Percentiles rank a stretch among this genome's conserved stretches.
Conservation (phyloP, 2,113 vertebrate species). For the Chrysemys picta region DNA sequence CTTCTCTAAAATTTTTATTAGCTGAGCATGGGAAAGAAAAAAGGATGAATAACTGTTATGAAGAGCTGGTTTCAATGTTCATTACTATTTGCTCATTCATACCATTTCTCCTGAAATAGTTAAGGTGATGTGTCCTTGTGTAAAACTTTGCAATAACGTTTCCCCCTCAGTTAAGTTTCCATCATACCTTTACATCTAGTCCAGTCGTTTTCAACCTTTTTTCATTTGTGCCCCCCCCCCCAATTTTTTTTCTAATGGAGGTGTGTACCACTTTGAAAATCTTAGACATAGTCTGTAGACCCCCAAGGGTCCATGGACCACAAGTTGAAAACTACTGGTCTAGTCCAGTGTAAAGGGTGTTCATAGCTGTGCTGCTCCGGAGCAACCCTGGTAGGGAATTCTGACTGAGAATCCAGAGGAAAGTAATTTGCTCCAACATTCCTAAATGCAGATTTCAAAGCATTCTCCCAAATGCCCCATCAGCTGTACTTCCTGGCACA, state of each 20-base stretch:
- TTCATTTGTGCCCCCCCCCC: background rate
- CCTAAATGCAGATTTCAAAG: background rate
- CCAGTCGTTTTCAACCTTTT: background rate
- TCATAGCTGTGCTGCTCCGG: background rate
- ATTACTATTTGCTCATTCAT: background rate
- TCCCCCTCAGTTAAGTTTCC: background rate
- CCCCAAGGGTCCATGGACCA: too few species aligned
- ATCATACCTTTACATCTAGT: background rate
- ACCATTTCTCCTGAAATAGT: background rate
- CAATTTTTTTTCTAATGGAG: background rate
- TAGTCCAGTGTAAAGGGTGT: background rate
- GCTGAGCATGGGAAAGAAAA: background rate
- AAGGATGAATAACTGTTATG: background rate
- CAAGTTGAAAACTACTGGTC: background rate
- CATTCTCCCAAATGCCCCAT: background rate
- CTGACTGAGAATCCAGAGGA: background rate
- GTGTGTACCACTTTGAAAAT: background rate
- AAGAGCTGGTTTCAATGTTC: background rate
- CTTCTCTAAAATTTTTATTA: background rate
- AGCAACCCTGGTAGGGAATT: background rate
- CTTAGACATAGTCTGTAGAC: background rate
- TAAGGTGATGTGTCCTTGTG: background rate
- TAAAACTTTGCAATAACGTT: background rate
- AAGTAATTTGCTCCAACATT: background rate
- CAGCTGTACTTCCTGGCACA: background rate